Conservation (phyloP, 2,113 vertebrate species). For the Lathamus discolor region DNA sequence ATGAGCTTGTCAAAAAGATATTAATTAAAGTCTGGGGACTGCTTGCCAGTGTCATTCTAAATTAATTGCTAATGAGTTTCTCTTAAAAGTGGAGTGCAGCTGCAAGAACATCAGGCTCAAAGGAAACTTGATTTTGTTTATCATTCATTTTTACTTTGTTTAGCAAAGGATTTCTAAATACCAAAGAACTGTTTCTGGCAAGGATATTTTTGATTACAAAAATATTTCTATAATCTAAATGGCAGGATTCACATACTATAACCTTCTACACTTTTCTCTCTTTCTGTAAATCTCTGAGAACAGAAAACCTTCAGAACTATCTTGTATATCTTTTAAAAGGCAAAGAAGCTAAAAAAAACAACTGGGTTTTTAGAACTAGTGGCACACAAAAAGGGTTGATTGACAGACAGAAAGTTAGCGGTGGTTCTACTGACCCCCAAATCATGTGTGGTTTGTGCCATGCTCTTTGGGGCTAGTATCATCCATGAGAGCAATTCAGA, state of each 20-base stretch:
- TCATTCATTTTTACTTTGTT: conserved; percentile 59
- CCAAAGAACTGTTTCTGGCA: conserved; percentile 31
- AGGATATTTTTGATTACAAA: conserved; percentile 42
- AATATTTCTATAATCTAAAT: conserved; percentile 14
- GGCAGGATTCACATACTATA: neutral
- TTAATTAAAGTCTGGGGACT: conserved; percentile 59
- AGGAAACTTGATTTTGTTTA: conserved; percentile 59
- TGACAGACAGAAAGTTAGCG: neutral
- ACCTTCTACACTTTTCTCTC: neutral
- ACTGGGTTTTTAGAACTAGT: neutral
- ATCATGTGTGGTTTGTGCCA: neutral
- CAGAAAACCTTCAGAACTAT: neutral
- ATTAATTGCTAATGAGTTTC: conserved; percentile 58
- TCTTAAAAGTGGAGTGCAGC: conserved; percentile 60
- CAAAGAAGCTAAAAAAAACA: neutral
- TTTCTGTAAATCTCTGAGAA: neutral
- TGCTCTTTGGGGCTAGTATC: neutral
- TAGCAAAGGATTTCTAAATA: conserved; percentile 53
- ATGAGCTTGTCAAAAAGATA: conserved; percentile 55
- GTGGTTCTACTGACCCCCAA: neutral
- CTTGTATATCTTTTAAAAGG: neutral
- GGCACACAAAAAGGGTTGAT: neutral
- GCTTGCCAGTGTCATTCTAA: conserved; percentile 57
- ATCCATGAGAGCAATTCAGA: neutral
- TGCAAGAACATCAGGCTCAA: conserved; percentile 56